Conservation (phyloP, 1,140 invertebrate species). For the Zaprionus africanus region DNA sequence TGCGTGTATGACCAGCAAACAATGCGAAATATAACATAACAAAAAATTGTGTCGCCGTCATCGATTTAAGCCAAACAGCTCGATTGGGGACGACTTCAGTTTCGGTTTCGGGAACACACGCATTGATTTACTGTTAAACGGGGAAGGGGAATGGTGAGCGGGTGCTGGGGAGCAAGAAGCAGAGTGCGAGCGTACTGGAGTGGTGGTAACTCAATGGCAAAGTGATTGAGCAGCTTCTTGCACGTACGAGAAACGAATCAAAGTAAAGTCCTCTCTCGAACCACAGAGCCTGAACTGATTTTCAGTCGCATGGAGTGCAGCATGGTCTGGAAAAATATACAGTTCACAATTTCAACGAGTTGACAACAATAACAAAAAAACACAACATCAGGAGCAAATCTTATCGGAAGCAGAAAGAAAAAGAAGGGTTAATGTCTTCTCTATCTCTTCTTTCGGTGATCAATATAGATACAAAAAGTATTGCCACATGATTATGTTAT, state of each 20-base stretch:
- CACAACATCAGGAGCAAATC: too few relatives aligned
- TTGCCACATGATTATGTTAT: too few relatives aligned
- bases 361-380: neutral
- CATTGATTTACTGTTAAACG: conserved; percentile 16
- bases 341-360: neutral
- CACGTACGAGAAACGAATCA: conserved; percentile 4
- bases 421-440: too few relatives aligned
- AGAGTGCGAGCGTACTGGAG: neutral
- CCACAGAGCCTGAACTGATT: neutral
- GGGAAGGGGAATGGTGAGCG: neutral
- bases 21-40: conserved; percentile 66
- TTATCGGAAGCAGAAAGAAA: neutral
- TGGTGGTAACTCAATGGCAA: neutral
- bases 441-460: too few relatives aligned
- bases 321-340: neutral
- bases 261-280: neutral
- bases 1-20: conserved; percentile 44
- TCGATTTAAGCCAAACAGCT: conserved; percentile 71
- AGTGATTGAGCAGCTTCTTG: conserved; percentile 25
- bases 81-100: conserved; percentile 6
- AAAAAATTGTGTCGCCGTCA: conserved; percentile 74
- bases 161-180: neutral
- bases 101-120: neutral
- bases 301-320: neutral
- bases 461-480: too few relatives aligned